Base-by-base conservation (phyloP, 1,140 invertebrate species). In the Oncopeltus fasciatus region DNA sequence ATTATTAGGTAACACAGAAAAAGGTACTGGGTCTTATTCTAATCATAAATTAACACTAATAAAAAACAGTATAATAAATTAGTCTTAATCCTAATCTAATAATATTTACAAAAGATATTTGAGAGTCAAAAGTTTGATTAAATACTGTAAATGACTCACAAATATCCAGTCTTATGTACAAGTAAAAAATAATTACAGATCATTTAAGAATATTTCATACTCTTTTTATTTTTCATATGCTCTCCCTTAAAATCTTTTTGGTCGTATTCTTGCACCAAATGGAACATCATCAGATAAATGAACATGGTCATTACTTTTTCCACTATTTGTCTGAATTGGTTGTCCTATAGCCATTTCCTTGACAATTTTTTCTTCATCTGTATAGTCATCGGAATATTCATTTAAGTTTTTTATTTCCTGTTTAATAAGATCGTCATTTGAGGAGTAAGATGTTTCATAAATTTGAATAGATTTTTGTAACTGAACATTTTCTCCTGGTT, bases 401-500 rank as follows among this genome's bases (percentile, higher is more conserved):
- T 27, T 53, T 53, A 24, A 4, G 24, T 53, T 53, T 53, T 53
- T 26, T 18, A 18, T 53, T 4, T 24, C 24, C 1, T 53, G 9
- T 26, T 53, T 5, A 3, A 53, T 24, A 1, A 53, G 16, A 2
- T 53, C 49, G 16, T 33, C 44, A 18, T 60, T 21, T 8, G 14
- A 16, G 4, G n/a, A 18, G 27, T 60, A 49, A 12, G 43, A 24
- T 11, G 44, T 58, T 18, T 44, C 44, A 18, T 60, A 59, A 27
- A 64, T 60, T 27, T 58, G 60, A 16, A 57, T 65, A 2, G 60
- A 61, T 33, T 61, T 58, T 27, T 58, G 29, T 11, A 59, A 43
- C 27, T 57, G 60, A 5, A 62, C 56, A 20, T 61, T 61, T 9
- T 65, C 57, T 28, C 62, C 64, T n/a, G 53, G 62, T 44, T 64